phyloP scores from a whole-genome alignment of 1,140 invertebrate genomes.

The Drosophila navojoa region DNA sequence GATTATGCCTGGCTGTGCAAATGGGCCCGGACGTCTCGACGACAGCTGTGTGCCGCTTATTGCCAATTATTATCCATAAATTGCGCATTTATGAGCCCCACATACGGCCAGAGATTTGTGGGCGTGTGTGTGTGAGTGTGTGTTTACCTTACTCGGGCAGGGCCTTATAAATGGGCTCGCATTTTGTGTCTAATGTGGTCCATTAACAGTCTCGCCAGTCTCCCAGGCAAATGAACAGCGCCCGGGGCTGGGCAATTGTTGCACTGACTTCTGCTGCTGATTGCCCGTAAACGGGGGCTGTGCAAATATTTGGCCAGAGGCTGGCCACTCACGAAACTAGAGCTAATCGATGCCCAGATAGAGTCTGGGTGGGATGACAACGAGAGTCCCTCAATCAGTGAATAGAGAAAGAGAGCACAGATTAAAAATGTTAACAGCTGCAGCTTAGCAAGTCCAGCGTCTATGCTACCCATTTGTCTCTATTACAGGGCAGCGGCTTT shows the following conservation, averaged over 20 bases:
- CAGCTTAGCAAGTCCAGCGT: not conserved
- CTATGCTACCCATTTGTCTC: not conserved
- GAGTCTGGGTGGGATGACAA: not conserved
- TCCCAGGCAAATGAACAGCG: slow-evolving; percentile 17
- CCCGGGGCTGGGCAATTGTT: slow-evolving; percentile 32
- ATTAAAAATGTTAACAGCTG: too few species aligned
- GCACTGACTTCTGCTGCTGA: slow-evolving; percentile 52
- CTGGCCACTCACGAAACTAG: slow-evolving; percentile 58
- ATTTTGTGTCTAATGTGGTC: slow-evolving; percentile 74
- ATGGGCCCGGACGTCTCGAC: slow-evolving; percentile 44
- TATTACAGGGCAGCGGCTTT: slow-evolving; percentile 20
- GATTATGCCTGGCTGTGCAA: slow-evolving; percentile 41
- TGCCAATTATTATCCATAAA: slow-evolving; percentile 81
- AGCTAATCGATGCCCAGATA: slow-evolving; percentile 43
- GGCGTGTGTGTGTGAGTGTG: not conserved
- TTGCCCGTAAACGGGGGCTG: slow-evolving; percentile 41
- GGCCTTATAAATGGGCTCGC: slow-evolving; percentile 63
- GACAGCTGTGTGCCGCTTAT: slow-evolving; percentile 77
- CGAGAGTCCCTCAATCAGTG: not conserved
- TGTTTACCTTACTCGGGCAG: slow-evolving; percentile 70
- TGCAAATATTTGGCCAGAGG: slow-evolving; percentile 69
- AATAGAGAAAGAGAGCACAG: too few species aligned
- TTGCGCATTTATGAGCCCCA: slow-evolving; percentile 68
- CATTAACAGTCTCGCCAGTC: slow-evolving; percentile 55
- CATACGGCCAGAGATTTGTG: slow-evolving; percentile 18